phyloP scores from a whole-genome alignment of 2,888 invertebrate genomes.

The Ectropis crepuscularia region DNA sequence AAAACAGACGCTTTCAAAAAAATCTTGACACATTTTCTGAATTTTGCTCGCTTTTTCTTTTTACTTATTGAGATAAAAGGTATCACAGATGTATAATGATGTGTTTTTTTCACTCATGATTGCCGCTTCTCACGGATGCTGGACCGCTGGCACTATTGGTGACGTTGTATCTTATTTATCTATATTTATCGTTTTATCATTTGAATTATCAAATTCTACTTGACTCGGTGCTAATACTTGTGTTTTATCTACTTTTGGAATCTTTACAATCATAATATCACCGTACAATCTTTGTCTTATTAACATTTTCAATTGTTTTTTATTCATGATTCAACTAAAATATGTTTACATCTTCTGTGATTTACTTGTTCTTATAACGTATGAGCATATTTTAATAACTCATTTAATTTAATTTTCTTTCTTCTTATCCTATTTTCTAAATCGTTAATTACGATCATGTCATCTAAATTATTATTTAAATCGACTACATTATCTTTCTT shows the following conservation, averaged over 20 bases:
- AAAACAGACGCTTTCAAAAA: slow-evolving; percentile 82
- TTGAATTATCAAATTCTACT: slow-evolving; percentile 66
- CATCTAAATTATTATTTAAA: too few species aligned
- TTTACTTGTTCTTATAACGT: too few species aligned
- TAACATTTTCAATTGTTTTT: not conserved
- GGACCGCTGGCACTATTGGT: slow-evolving; percentile 82
- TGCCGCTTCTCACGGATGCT: slow-evolving; percentile 83
- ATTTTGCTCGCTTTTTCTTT: slow-evolving; percentile 73
- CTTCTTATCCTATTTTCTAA: too few species aligned
- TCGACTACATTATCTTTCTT: too few species aligned
- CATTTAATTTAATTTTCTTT: too few species aligned
- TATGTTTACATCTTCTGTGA: too few species aligned
- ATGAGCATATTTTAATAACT: too few species aligned
- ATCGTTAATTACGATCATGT: too few species aligned
- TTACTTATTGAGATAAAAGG: slow-evolving; percentile 53
- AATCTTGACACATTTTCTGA: slow-evolving; percentile 90
- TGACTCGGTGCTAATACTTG: slow-evolving; percentile 57
- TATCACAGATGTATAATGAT: slow-evolving; percentile 68
- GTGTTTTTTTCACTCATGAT: slow-evolving; percentile 84
- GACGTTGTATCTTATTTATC: slow-evolving; percentile 59
- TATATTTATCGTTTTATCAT: slow-evolving; percentile 45
- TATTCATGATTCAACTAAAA: not conserved
- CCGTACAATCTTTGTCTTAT: too few species aligned
- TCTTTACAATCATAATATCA: not conserved
- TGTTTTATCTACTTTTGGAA: not conserved